Base-by-base conservation (phyloP, 2,888 invertebrate genomes). In the Morpho deidamia region DNA sequence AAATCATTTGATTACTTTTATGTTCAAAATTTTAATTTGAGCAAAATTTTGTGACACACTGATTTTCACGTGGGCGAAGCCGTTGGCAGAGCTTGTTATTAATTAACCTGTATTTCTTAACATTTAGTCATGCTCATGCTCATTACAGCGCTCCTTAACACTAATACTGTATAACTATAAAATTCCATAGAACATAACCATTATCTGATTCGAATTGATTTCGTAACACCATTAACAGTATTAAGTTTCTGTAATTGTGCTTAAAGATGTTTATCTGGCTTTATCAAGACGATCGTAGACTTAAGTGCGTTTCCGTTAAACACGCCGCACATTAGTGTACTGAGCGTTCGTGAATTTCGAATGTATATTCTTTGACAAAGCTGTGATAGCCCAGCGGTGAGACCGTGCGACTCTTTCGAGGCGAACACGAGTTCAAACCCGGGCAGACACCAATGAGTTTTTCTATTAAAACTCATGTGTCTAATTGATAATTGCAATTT, bases 261-360 rank as follows among this genome's bases (percentile, higher is more conserved):
- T 46, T 51, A 37, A 47, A 58, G 55, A 60, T 58, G 51, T 46
- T 44, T 57, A 59, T 58, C 59, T 41, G 55, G 8, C 52, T 39
- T 37, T 55, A 58, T 55, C 55, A 39, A 35, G 11, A 45, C n/a
- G 55, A 55, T 58, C 52, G 23, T 40, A 44, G 38, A 23, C 34
- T 39, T 39, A 33, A 44, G 51, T 40, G 33, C 39, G 39, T 47
- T 8, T 23, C 5, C 32, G 43, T 44, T 34, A 44, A 34, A 9
- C 44, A 7, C 11, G 33, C 2, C 11, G 11, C 44, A 34, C 11
- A 42, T 23, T 7, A 7, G 32, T 10, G 7, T 7, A 41, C 0
- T 11, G 9, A 32, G 42, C 42, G 23, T 23, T 5, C 5, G 5
- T 23, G 5, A 23, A 23, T 23, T 23, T 5, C 1, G 23, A 14